Evolutionary conservation across 2,113 vertebrate species (phyloP).

Genomic region (Pandion haliaetus): DNA sequence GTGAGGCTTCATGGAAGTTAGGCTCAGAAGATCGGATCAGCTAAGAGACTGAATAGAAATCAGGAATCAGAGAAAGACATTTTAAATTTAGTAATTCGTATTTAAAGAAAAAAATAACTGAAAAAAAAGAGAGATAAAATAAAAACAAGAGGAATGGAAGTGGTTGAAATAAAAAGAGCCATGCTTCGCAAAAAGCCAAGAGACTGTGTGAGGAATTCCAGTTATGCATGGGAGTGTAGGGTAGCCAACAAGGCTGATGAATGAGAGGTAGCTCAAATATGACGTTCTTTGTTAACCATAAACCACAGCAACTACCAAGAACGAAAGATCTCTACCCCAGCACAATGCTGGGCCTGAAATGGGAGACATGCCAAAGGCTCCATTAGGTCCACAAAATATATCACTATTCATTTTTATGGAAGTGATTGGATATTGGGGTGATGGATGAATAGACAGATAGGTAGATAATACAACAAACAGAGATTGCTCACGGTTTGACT

Average conservation of each 20-base stretch:
- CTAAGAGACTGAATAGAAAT: not conserved
- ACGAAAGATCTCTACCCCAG: not conserved
- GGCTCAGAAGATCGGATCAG: not conserved
- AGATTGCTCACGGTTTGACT: not conserved
- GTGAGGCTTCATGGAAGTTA: not conserved
- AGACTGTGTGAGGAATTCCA: not conserved
- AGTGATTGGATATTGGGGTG: not conserved
- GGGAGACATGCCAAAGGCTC: not conserved
- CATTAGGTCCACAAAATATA: not conserved
- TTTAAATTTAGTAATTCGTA: not conserved
- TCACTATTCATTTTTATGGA: conserved; percentile 1
- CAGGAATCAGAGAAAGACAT: not conserved
- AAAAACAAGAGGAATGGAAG: not conserved
- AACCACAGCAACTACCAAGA: not conserved
- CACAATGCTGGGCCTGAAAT: not conserved
- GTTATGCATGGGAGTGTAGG: not conserved
- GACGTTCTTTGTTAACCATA: not conserved
- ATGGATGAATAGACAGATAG: conserved; percentile 24
- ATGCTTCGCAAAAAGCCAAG: not conserved
- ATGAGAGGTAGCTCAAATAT: not conserved
- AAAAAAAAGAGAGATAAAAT: not conserved
- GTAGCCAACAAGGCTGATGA: not conserved
- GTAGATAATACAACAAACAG: conserved; percentile 4
- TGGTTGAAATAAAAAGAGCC: not conserved
- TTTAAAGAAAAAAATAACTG: not conserved